These are phyloP conservation scores for Drosophila lacertosa DNA, from an alignment of 1,140 invertebrate species.

Conservation along the genomic window DNA sequence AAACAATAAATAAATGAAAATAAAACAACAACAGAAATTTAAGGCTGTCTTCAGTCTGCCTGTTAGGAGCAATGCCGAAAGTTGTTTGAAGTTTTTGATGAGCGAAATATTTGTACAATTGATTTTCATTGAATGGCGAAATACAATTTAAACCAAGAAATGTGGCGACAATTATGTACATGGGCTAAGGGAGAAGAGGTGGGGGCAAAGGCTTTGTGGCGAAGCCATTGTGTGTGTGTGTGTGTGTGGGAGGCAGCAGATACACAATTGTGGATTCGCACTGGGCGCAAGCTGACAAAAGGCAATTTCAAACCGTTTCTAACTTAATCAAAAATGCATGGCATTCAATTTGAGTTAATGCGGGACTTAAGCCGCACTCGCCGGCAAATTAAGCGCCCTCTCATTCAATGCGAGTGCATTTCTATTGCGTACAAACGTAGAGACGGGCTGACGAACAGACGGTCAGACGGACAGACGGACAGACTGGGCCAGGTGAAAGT, in stretches of 20 bases:
- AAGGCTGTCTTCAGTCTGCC: conserved; percentile 6
- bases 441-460: not conserved
- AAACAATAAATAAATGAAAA: not conserved
- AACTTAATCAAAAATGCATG: conserved; percentile 65
- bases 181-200: too few species aligned
- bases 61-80: conserved; percentile 14
- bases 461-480: conserved; percentile 11
- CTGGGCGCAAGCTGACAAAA: conserved; percentile 18
- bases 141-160: conserved; percentile 29
- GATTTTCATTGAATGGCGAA: conserved; percentile 36
- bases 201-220: conserved; percentile 1
- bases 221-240: conserved; percentile 7
- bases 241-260: not conserved
- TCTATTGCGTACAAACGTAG: conserved; percentile 39
- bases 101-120: conserved; percentile 39
- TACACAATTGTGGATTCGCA: conserved; percentile 1
- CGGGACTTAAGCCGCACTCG: conserved; percentile 48
- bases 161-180: conserved; percentile 27
- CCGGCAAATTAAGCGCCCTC: conserved; percentile 64
- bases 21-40: conserved; percentile 17
- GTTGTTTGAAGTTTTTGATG: conserved; percentile 33
- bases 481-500: conserved; percentile 14
- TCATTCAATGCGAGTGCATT: conserved; percentile 67
- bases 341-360: conserved; percentile 60
- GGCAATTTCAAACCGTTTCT: conserved; percentile 35